Evolutionary conservation across 2,113 vertebrate genomes (phyloP).

Genomic region (Meles meles): DNA sequence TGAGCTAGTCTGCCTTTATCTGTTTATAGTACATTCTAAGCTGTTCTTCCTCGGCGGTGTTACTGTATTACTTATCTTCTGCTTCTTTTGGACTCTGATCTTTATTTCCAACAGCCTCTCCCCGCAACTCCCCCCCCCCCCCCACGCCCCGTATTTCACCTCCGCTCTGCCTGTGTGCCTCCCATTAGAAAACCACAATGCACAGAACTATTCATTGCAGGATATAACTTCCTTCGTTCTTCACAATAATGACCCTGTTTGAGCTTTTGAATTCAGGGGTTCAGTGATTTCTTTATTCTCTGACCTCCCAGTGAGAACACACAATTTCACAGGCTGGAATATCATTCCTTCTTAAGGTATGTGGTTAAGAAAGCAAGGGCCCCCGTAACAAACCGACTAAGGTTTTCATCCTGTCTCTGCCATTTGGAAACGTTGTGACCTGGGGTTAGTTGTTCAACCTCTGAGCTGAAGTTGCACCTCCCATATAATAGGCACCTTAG

Average conservation of each 20-base stretch:
- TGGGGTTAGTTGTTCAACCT: conserved; percentile 3
- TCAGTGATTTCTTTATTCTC: conserved; percentile 60
- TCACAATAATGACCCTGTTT: conserved; percentile 39
- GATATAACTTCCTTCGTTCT: background rate
- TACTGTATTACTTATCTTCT: background rate
- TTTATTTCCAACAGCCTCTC: background rate
- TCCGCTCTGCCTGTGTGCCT: background rate
- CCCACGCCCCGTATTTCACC: background rate
- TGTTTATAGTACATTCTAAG: background rate
- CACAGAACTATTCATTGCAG: conserved; percentile 1
- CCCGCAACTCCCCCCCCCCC: background rate
- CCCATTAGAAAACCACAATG: background rate
- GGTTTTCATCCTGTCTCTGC: background rate
- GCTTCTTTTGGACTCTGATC: background rate
- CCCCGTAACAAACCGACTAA: background rate
- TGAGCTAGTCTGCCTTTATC: background rate
- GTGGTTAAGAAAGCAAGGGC: background rate
- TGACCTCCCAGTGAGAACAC: conserved; percentile 46
- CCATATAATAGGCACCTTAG: background rate
- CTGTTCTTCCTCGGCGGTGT: background rate
- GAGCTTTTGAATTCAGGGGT: conserved; percentile 45
- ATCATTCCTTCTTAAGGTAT: background rate
- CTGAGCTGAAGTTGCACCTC: background rate
- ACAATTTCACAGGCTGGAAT: background rate
- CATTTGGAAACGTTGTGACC: background rate